phyloP scores from a whole-genome alignment of 1,140 invertebrate species.

The Apolygus lucorum region DNA sequence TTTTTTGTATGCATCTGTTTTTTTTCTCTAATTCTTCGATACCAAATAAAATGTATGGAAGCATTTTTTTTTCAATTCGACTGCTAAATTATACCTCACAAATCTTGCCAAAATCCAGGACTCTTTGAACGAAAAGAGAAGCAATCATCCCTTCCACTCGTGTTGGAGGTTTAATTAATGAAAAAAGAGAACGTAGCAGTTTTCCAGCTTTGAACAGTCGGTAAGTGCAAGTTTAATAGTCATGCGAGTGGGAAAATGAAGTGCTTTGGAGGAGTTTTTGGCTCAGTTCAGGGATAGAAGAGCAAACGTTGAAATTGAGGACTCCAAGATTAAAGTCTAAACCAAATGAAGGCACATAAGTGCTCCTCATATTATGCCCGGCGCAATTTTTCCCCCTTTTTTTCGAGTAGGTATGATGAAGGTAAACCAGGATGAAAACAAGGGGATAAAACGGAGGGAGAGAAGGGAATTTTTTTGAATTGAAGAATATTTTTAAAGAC shows the following conservation, averaged over 20 bases:
- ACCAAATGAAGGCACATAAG: not conserved
- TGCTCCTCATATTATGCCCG: not conserved
- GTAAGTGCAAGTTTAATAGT: not conserved
- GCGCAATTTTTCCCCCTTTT: too few relatives aligned
- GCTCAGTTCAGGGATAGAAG: too few relatives aligned
- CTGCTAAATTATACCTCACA: too few relatives aligned
- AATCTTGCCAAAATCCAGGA: too few relatives aligned
- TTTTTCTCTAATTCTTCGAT: too few relatives aligned
- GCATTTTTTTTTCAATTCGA: too few relatives aligned
- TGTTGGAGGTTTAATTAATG: too few relatives aligned
- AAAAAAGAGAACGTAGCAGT: not conserved
- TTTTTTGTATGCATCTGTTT: too few relatives aligned
- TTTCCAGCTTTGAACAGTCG: not conserved
- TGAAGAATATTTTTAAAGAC: not conserved
- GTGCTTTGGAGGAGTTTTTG: too few relatives aligned
- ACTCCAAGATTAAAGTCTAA: not conserved
- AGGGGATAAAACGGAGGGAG: not conserved
- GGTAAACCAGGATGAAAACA: not conserved
- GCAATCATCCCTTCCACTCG: too few relatives aligned
- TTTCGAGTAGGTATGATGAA: not conserved
- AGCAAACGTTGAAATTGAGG: not conserved
- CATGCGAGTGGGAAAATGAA: not conserved
- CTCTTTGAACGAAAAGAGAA: too few relatives aligned
- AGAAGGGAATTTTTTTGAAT: not conserved
- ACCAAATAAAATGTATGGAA: too few relatives aligned